Evolutionary conservation across 2,797 vertebrate species (phyloP).

Genomic region (Oceanodroma leucorhoa): DNA sequence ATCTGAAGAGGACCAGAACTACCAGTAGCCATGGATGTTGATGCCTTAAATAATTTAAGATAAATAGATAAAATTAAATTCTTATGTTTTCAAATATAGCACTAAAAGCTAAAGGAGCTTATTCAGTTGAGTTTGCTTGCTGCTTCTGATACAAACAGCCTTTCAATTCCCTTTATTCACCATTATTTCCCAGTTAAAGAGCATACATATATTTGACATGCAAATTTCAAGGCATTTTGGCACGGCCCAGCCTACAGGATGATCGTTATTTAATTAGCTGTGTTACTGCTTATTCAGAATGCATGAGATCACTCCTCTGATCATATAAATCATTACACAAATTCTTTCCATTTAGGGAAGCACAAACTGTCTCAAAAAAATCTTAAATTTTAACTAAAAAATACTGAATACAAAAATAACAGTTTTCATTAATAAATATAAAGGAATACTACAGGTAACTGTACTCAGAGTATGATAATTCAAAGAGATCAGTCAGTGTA

Average conservation of each 20-base stretch:
- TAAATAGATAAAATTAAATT: neutral
- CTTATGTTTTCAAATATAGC: neutral
- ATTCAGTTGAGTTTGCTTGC: neutral
- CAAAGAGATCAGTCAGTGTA: neutral
- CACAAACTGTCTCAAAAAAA: constrained; percentile 25
- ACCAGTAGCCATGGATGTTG: neutral
- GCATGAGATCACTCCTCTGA: neutral
- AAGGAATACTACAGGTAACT: constrained; percentile 51
- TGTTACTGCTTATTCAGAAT: constrained; percentile 53
- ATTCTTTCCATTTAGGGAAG: constrained; percentile 47
- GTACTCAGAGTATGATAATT: constrained; percentile 9
- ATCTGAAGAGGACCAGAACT: neutral
- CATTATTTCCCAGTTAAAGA: neutral
- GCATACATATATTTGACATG: constrained; percentile 14
- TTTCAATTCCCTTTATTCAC: neutral
- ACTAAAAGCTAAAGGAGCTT: neutral
- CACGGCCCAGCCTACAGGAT: neutral
- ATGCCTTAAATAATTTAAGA: neutral
- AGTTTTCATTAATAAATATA: constrained; percentile 35
- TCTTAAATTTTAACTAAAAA: neutral
- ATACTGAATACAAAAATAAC: constrained; percentile 36
- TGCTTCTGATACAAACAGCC: neutral
- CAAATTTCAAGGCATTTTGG: constrained; percentile 26
- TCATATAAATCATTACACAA: constrained; percentile 47
- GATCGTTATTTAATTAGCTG: constrained; percentile 46